A percentile compares a stretch with the other conserved stretches of the same genome.
phyloP scores from a whole-genome alignment of 2,797 vertebrate genomes.

The Cercopithecus diana region DNA sequence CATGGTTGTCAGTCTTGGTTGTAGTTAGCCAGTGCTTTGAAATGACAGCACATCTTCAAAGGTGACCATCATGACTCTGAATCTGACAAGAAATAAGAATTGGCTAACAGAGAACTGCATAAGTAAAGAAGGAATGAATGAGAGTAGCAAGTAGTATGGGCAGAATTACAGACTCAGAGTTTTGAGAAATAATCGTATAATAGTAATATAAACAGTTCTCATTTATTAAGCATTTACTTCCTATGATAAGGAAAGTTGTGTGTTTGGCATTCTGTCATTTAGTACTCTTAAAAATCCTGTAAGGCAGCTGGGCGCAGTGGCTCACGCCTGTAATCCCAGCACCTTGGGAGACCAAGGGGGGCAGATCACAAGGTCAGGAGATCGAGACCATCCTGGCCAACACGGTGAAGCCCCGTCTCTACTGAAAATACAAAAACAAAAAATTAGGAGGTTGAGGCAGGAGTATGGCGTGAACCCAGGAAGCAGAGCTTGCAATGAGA shows the following conservation, averaged over 20 bases:
- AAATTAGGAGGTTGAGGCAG: no score
- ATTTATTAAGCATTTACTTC: not conserved
- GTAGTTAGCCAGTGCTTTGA: conserved; percentile 75
- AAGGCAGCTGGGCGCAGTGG: not conserved
- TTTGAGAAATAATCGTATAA: not conserved
- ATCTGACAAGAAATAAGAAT: conserved; percentile 38
- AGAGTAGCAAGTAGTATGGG: accelerated
- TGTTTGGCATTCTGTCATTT: not conserved
- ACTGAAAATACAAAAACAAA: no score
- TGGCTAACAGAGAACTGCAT: not conserved
- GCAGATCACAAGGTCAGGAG: no score
- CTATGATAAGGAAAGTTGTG: not conserved
- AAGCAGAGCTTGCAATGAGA: no score
- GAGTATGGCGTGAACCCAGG: no score
- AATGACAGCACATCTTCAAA: conserved; percentile 68
- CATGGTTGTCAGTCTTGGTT: conserved; percentile 73
- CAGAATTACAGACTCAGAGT: not conserved
- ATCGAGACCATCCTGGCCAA: no score
- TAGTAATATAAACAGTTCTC: not conserved
- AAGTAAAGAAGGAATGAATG: not conserved
- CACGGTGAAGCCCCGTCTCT: no score
- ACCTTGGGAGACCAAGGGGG: no score
- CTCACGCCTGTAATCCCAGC: no score
- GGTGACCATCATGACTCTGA: conserved; percentile 34
- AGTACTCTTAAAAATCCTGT: not conserved